Evolutionary conservation across 1,140 invertebrate species (phyloP), one percentile per base, ranked within the genome.

Genomic region (Eupristina koningsbergeri): DNA sequence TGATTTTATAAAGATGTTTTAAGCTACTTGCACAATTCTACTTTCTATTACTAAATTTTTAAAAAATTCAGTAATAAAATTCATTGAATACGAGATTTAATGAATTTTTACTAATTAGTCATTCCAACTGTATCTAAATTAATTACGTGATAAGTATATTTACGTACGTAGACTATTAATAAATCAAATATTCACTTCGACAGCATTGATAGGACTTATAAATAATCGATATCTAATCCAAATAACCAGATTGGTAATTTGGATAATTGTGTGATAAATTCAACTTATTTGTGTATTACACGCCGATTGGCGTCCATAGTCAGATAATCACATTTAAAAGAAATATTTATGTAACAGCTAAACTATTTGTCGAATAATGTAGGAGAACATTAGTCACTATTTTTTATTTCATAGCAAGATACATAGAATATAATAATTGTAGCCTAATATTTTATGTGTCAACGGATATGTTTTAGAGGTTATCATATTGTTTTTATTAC

Each of bases 371-470:
- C 64, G 29, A 67, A 64, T 3, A 64, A 22, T 69, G 64, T 80
- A 69, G n/a, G 11, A 80, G 39, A 13, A 61, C 53, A 69, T 29
- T 29, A 31, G n/a, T 50, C 45, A 50, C 78, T 69, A 34, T 80
- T 84, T 71, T 81, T 74, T 75, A 75, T 5, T 75, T 75, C 74
- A 17, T 63, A 41, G 2, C 63, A 69, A 73, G 77, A 83, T 78
- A 81, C 64, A 78, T 80, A 83, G 77, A 85, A 85, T 85, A 85
- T 61, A 79, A 63, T 82, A 81, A 87, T 88, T 86, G 84, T 88
- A 89, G 77, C 84, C 86, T 89, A 89, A 85, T 91, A 86, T 61
- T 64, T 89, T 90, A 91, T 89, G 88, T 89, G 85, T 89, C 86
- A 89, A 83, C 87, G 87, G 91, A 91, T 91, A 91, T 91, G 90